Evolutionary conservation across 2,888 invertebrate species (phyloP).

Genomic region (Xestia ashworthii): DNA sequence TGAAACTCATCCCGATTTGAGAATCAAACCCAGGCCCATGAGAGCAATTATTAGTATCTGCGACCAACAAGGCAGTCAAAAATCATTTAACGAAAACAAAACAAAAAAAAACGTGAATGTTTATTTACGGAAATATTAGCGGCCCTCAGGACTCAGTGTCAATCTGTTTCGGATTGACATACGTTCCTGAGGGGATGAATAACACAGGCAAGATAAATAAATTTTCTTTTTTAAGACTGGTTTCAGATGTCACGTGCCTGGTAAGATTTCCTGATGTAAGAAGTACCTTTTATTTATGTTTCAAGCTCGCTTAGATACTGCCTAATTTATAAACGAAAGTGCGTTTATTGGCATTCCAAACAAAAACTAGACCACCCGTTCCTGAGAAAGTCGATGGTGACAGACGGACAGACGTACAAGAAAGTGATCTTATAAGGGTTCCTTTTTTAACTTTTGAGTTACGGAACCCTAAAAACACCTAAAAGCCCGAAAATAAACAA

Average conservation of each 20-base stretch:
- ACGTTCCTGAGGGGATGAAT: conserved; percentile 25
- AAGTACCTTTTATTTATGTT: neutral
- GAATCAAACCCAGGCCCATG: neutral
- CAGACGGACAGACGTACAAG: no score
- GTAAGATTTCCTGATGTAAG: neutral
- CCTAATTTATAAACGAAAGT: no score
- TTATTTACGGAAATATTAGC: conserved; percentile 26
- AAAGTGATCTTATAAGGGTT: no score
- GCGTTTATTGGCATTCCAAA: no score
- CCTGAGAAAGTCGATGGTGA: no score
- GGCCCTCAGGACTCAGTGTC: conserved; percentile 12
- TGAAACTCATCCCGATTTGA: neutral
- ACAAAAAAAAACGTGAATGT: conserved; percentile 22
- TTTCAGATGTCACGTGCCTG: conserved; percentile 3
- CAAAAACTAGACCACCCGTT: no score
- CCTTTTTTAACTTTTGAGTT: no score
- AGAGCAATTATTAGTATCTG: neutral
- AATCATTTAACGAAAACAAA: conserved; percentile 7
- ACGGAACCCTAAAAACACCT: no score
- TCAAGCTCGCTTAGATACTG: no score
- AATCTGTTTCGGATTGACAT: conserved; percentile 41
- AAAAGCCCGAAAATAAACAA: no score
- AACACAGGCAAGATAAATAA: conserved; percentile 11
- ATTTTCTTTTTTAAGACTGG: conserved; percentile 13
- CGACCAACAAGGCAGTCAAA: neutral